phyloP scores from a whole-genome alignment of 2,113 vertebrate species.

The Orycteropus afer region DNA sequence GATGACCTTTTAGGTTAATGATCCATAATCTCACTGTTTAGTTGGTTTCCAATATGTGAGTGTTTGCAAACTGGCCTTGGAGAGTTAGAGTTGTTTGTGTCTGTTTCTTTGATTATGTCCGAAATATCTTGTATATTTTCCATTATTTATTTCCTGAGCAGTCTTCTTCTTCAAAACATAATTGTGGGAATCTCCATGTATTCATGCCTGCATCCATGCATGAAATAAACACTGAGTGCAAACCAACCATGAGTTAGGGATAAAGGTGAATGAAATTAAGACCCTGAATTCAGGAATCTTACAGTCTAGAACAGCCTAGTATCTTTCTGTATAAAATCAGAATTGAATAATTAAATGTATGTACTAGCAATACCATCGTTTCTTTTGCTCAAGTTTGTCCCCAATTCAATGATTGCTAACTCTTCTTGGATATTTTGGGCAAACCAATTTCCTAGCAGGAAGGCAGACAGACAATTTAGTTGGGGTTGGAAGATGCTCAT shows the following conservation, averaged over 20 bases:
- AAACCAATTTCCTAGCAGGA: slow-evolving; percentile 35
- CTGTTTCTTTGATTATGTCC: neutral
- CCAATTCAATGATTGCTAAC: slow-evolving; percentile 19
- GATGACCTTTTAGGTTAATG: neutral
- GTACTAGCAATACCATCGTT: neutral
- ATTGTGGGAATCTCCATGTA: neutral
- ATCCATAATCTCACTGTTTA: neutral
- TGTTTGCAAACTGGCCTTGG: neutral
- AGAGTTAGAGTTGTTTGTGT: slow-evolving; percentile 31
- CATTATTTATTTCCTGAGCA: neutral
- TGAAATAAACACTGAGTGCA: neutral
- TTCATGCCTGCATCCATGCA: neutral
- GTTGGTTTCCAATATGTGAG: neutral
- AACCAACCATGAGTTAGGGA: neutral
- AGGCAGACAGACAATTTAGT: slow-evolving; percentile 5
- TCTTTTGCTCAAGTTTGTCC: slow-evolving; percentile 16
- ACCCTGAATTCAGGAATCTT: neutral
- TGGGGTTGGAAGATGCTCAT: neutral
- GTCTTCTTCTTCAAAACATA: neutral
- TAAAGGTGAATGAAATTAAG: neutral
- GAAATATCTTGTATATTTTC: neutral
- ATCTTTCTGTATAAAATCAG: neutral
- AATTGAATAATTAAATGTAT: slow-evolving; percentile 16
- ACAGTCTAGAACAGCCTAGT: neutral
- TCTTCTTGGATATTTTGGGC: slow-evolving; percentile 25